phyloP scores from a whole-genome alignment of 2,888 invertebrate species.

The Ornithoptera alexandrae region DNA sequence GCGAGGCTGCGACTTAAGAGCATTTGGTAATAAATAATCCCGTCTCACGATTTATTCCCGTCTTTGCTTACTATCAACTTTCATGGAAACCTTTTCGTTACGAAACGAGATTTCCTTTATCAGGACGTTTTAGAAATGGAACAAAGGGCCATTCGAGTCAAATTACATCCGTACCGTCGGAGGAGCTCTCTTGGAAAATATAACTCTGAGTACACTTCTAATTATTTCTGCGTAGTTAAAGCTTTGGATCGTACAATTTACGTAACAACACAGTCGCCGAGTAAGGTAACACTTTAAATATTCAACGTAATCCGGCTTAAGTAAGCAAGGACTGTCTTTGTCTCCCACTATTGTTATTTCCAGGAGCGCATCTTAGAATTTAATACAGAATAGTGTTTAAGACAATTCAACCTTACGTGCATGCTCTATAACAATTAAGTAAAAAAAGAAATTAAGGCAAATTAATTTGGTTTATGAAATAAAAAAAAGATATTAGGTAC shows the following conservation, averaged over 20 bases:
- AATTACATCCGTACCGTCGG: conserved; percentile 52
- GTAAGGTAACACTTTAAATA: conserved; percentile 24
- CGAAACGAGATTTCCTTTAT: conserved; percentile 60
- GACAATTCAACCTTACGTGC: background rate
- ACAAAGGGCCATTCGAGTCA: conserved; percentile 66
- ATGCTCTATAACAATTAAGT: background rate
- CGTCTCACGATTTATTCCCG: conserved; percentile 63
- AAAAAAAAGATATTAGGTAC: background rate
- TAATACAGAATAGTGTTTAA: background rate
- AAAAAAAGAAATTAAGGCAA: background rate
- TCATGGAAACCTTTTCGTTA: conserved; percentile 54
- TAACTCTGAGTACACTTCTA: conserved; percentile 40
- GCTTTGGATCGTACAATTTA: conserved; percentile 29
- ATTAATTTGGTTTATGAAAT: background rate
- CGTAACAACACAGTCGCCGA: conserved; percentile 25
- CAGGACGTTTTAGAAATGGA: conserved; percentile 51
- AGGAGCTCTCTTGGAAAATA: conserved; percentile 38
- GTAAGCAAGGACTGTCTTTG: conserved; percentile 18
- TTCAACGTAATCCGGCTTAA: conserved; percentile 25
- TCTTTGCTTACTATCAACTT: conserved; percentile 49
- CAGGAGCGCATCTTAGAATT: conserved; percentile 12
- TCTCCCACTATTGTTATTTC: conserved; percentile 21
- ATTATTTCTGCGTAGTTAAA: conserved; percentile 38
- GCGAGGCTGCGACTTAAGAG: conserved; percentile 67
- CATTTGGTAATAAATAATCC: conserved; percentile 76